phyloP scores from a whole-genome alignment of 64 coral and sea anemone genomes.

The Montipora capricornis region DNA sequence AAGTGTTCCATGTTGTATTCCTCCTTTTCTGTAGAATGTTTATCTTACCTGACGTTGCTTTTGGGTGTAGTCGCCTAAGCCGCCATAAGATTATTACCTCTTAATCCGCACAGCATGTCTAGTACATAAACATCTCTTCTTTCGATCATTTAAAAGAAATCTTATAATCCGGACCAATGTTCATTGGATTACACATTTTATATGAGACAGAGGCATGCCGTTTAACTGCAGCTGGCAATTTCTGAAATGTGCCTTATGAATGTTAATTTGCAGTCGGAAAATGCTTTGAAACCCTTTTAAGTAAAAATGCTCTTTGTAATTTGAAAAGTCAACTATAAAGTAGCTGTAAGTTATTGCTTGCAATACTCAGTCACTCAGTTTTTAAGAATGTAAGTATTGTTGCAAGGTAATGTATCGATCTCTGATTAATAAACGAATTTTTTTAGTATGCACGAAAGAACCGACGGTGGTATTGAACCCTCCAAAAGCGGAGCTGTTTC shows the following conservation, averaged over 20 bases:
- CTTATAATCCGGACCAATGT: not conserved
- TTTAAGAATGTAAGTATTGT: too few species aligned
- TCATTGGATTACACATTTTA: not conserved
- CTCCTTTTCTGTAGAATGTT: not conserved
- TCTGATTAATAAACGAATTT: too few species aligned
- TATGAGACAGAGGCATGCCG: not conserved
- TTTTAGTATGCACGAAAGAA: too few species aligned
- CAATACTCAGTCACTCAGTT: too few species aligned
- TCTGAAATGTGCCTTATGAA: not conserved
- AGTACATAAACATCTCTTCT: not conserved
- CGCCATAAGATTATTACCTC: not conserved
- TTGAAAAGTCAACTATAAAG: not conserved
- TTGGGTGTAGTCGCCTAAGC: not conserved
- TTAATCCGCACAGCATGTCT: not conserved
- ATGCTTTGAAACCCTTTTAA: not conserved
- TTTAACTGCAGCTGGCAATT: not conserved
- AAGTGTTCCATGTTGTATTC: not conserved
- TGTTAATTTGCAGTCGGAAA: not conserved
- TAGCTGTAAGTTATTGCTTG: not conserved
- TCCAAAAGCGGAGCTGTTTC: too few species aligned
- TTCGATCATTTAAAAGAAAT: not conserved
- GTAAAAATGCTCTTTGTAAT: not conserved
- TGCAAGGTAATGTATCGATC: too few species aligned
- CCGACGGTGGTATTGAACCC: too few species aligned
- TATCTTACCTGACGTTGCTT: not conserved